Evolutionary conservation across 2,888 invertebrate species (phyloP), one percentile per base, ranked within the genome.

Genomic region (Acanthosoma haemorrhoidale): DNA sequence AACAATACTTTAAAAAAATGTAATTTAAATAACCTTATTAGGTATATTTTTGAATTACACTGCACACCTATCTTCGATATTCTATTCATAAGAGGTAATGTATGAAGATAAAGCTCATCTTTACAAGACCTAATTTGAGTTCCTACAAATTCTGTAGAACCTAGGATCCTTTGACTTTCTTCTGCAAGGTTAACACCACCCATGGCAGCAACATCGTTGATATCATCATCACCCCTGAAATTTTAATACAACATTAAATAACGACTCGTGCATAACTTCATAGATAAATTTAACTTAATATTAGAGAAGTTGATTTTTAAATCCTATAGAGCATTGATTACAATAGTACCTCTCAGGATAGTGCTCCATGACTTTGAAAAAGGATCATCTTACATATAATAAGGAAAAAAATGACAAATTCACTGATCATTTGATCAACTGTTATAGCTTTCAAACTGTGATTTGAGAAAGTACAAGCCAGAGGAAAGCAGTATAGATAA

Each of bases 131-230:
- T 80, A 72, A 91, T 90, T 80, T 94, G 93, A 1, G 92, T 91
- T 29, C 94, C 93, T 74, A 94, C 91, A 80, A 92, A 87, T 77
- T 94, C 93, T 2, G 93, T 91, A 15, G 92, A 89, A 13, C 94
- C 94, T 72, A 97, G 84, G 78, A 97, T 97, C 80, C 94, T 88
- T 80, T 95, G 95, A 38, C 92, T 91, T 81, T 98, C 97, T 81
- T 98, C 97, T 0, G 92, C 92, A 77, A 98, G 84, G 82, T 98
- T 98, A 69, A 98, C 97, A 64, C 97, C 97, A 74, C 97, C 97
- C 97, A 98, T 97, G 9, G 97, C 96, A 32, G 97, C 96, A 13
- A 98, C 97, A 82, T 98, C 97, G 79, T 97, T 98, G 77, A 97
- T 96, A 80, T 98, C 75, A 71, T 75, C 76, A 60, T 76, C 76